Percentiles rank a stretch among this genome's conserved stretches.
These are phyloP conservation scores for Notarius quadriscutis DNA, from an alignment of 2,113 vertebrate genomes.

Conservation along the genomic window DNA sequence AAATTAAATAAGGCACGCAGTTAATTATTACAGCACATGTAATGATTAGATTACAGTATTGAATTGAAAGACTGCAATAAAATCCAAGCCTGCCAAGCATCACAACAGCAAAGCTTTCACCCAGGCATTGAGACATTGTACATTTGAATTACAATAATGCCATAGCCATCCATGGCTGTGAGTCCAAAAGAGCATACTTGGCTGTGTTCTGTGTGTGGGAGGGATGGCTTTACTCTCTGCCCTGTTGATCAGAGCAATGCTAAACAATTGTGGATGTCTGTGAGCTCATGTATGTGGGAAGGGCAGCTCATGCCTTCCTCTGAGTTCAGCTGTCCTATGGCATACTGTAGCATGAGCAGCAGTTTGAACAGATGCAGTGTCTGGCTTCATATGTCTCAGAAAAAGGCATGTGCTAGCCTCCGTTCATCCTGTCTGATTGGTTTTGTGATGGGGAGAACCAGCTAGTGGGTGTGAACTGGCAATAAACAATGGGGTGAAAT, in stretches of 20 bases:
- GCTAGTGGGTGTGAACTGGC: background rate
- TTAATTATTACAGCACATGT: background rate
- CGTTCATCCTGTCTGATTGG: background rate
- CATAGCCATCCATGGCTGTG: background rate
- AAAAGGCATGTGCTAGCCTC: background rate
- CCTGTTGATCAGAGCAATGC: background rate
- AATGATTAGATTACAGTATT: background rate
- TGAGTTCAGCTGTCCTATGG: background rate
- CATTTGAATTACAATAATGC: background rate
- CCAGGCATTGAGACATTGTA: background rate
- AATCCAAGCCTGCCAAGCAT: too few relatives aligned
- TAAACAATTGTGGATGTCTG: background rate
- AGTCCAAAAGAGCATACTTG: background rate
- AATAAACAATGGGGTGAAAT: background rate
- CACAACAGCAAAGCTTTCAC: background rate
- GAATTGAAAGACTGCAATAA: background rate
- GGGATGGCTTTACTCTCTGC: background rate
- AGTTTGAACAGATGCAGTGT: background rate
- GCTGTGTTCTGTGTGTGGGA: background rate
- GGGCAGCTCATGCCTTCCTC: background rate
- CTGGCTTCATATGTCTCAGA: background rate
- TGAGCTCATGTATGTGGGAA: background rate
- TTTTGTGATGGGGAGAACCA: background rate
- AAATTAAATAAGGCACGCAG: background rate
- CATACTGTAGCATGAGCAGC: background rate